Percentiles rank a stretch among this genome's conserved stretches.
Conservation (phyloP, 2,113 vertebrate genomes). For the Halichoeres trimaculatus region DNA sequence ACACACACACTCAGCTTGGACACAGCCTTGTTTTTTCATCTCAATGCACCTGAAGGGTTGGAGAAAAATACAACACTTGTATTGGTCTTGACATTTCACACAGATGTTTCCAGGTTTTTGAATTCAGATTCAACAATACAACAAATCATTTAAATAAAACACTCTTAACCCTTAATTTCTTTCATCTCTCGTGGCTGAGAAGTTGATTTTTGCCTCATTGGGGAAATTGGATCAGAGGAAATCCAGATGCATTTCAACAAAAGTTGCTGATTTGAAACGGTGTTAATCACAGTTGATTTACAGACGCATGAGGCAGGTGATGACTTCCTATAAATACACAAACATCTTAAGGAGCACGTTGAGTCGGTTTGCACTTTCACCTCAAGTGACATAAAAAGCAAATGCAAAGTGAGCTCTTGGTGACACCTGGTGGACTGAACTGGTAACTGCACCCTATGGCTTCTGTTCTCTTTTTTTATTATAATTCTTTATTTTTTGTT, state of each 20-base stretch:
- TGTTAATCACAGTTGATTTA: not conserved
- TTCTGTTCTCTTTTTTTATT: too few species aligned
- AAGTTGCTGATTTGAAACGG: not conserved
- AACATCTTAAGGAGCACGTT: not conserved
- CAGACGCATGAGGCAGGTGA: not conserved
- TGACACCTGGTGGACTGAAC: conserved; percentile 62
- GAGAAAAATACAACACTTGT: not conserved
- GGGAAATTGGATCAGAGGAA: not conserved
- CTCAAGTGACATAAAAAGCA: conserved; percentile 7
- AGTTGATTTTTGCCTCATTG: not conserved
- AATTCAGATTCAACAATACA: too few species aligned
- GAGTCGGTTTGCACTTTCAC: not conserved
- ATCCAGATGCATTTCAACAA: not conserved
- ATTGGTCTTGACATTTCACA: not conserved
- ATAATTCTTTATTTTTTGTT: too few species aligned
- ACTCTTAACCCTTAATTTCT: too few species aligned
- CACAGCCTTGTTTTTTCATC: not conserved
- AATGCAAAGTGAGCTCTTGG: conserved; percentile 10
- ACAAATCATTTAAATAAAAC: too few species aligned
- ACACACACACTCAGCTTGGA: too few species aligned
- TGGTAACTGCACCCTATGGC: conserved; percentile 20
- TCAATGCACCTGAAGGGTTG: not conserved
- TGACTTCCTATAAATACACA: not conserved
- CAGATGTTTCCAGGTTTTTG: too few species aligned
- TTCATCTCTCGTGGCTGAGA: not conserved